Evolutionary conservation across 2,113 vertebrate species (phyloP).

Genomic region (Chaetodon trifascialis): DNA sequence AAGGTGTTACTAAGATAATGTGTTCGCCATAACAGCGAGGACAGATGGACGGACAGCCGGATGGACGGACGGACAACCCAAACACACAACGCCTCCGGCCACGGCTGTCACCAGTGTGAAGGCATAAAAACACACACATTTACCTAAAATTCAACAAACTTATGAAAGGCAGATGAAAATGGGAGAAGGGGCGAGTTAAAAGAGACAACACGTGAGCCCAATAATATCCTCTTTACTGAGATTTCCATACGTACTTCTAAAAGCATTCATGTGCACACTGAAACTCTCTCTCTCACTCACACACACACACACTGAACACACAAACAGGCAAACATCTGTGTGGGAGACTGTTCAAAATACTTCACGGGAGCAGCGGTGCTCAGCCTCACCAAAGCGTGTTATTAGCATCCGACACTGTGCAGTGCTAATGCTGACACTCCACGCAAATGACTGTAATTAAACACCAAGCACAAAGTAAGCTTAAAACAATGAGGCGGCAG

Average conservation of each 20-base stretch:
- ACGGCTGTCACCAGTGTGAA: too few relatives aligned
- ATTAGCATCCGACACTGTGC: constrained; percentile 80
- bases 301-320: constrained; percentile 8
- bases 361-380: constrained; percentile 57
- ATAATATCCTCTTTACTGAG: constrained; percentile 33
- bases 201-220: constrained; percentile 3
- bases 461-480: constrained; percentile 71
- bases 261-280: not conserved
- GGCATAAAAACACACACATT: not conserved
- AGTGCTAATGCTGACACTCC: constrained; percentile 72
- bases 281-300: constrained; percentile 26
- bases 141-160: not conserved
- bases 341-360: constrained; percentile 71
- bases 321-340: constrained; percentile 67
- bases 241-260: constrained; percentile 37
- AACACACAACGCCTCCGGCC: not conserved
- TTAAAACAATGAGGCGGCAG: constrained; percentile 71
- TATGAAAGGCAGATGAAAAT: not conserved
- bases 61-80: not conserved
- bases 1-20: too few relatives aligned
- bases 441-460: constrained; percentile 85
- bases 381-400: constrained; percentile 78
- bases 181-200: not conserved
- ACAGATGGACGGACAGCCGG: too few relatives aligned
- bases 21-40: too few relatives aligned